A percentile compares a stretch with the other conserved stretches of the same genome.
Conservation (phyloP, 1,140 invertebrate species). For the Choristoneura fumiferana region DNA sequence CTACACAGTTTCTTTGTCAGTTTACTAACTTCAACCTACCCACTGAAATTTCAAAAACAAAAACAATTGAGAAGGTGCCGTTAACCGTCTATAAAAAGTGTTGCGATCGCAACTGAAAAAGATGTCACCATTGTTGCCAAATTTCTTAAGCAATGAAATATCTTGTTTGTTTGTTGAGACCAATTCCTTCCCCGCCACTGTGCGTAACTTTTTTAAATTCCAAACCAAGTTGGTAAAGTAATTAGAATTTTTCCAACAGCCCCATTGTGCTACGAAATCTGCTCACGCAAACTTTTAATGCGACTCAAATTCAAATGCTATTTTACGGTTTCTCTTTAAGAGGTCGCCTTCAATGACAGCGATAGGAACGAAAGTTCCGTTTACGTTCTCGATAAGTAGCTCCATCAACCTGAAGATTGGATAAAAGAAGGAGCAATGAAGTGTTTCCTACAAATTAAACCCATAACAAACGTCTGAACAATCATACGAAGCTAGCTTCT, state of each 20-base stretch:
- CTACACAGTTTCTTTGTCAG: too few species aligned
- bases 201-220: conserved; percentile 66
- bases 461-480: too few species aligned
- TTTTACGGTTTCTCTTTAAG: conserved; percentile 62
- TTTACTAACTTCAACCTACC: too few species aligned
- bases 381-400: too few species aligned
- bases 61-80: too few species aligned
- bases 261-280: conserved; percentile 61
- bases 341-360: conserved; percentile 55
- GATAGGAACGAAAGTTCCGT: background rate
- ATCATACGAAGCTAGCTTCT: too few species aligned
- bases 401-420: too few species aligned
- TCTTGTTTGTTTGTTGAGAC: conserved; percentile 27
- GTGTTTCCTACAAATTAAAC: too few species aligned
- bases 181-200: conserved; percentile 30
- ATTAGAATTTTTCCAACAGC: conserved; percentile 72
- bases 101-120: conserved; percentile 9
- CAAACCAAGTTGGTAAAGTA: conserved; percentile 62
- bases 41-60: too few species aligned
- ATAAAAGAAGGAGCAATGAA: too few species aligned
- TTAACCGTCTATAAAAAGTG: too few species aligned
- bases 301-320: conserved; percentile 71
- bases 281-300: conserved; percentile 71
- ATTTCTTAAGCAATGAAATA: conserved; percentile 25
- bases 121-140: conserved; percentile 22